Percentiles rank a stretch among this genome's conserved stretches.
Evolutionary conservation across 2,113 vertebrate species (phyloP).

Genomic region (Polypterus senegalus): DNA sequence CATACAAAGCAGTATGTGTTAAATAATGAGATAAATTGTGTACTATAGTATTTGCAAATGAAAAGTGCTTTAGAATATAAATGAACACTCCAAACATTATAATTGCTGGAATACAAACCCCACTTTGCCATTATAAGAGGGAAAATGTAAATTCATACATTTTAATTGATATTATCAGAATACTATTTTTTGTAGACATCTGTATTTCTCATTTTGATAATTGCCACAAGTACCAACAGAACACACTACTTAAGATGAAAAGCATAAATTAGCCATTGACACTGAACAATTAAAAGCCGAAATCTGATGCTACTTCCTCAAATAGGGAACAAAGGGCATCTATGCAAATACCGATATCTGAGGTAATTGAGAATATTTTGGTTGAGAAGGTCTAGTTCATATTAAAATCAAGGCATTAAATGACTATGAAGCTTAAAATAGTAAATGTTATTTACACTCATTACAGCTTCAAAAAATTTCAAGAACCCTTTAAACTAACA

Average conservation of each 20-base stretch:
- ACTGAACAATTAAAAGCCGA: background rate
- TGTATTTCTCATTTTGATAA: background rate
- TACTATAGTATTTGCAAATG: constrained; percentile 9
- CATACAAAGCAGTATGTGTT: background rate
- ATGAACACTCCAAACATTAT: constrained; percentile 27
- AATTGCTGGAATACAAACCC: constrained; percentile 5
- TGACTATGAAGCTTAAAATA: too few species aligned
- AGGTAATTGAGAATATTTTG: background rate
- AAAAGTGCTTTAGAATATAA: constrained; percentile 48
- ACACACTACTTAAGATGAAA: background rate
- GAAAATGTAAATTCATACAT: constrained; percentile 8
- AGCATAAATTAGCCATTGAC: background rate
- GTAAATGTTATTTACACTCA: too few species aligned
- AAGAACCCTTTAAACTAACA: too few species aligned
- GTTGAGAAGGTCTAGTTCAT: background rate
- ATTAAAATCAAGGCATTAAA: too few species aligned
- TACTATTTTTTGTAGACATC: background rate
- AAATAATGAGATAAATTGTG: background rate
- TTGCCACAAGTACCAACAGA: background rate
- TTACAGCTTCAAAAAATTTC: too few species aligned
- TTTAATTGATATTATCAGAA: constrained; percentile 2
- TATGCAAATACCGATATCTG: background rate
- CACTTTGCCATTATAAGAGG: constrained; percentile 1
- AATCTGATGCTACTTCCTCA: background rate
- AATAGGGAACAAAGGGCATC: background rate